Base-by-base conservation (phyloP, 2,888 invertebrate genomes). In the Diabrotica balteata region DNA sequence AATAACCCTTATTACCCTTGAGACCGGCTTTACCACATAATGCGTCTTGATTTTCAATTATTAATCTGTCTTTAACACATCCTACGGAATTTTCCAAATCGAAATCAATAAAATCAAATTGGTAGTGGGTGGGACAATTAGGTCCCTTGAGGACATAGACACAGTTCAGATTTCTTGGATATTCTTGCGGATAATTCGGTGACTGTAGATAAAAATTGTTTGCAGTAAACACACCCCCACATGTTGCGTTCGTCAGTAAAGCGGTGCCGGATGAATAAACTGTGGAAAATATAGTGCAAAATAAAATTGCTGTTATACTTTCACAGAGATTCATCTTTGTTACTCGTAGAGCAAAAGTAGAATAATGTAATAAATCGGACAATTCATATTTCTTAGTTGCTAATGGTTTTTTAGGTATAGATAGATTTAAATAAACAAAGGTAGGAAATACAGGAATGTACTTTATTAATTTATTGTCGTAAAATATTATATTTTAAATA, bases 31-130 rank as follows among this genome's bases (percentile, higher is more conserved):
- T 81, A 0, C 88, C 88, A 74, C 89, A 89, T 11, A 88, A 78
- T 7, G 85, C 80, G 71, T 86, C 83, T 50, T 80, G 78, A 64
- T 85, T 79, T 0, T 85, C 86, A 54, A 89, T 82, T 72, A 86
- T 85, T 55, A 89, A 75, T 66, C 86, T 85, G 78, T 88, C 88
- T 51, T 84, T 84, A 7, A 75, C 77, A 78, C 89, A 89, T 67
- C 85, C 85, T 7, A 78, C 72, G 6, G 88, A 86, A 1, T 84
- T 68, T 72, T 85, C 84, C 51, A 89, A 69, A 66, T 84, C 78
- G 72, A 89, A 89, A 76, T 88, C 86, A 52, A 88, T 76, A 75
- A 89, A 88, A 73, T 87, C 85, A 45, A 89, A 80, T 68, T 86
- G 85, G 75, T 86, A 88, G 57, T 84, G 81, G 58, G 85, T 86